Percentiles rank a stretch among this genome's conserved stretches.
phyloP scores from a whole-genome alignment of 2,797 vertebrate species.

The Megaceryle alcyon region DNA sequence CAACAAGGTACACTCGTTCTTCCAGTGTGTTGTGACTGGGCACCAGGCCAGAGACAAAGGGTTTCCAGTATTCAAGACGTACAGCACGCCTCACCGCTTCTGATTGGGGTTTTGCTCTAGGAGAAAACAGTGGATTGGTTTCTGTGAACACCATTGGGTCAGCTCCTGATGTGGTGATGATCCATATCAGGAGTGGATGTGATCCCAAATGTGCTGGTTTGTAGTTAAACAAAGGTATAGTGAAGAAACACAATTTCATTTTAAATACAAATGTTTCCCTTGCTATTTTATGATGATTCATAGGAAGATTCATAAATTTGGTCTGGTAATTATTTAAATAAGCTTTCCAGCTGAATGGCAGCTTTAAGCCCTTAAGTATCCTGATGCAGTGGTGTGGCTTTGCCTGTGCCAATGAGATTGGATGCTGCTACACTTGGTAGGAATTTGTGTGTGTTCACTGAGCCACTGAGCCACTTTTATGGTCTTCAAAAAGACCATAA shows the following conservation, averaged over 20 bases:
- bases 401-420: background rate
- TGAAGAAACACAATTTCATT: background rate
- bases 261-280: background rate
- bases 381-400: background rate
- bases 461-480: background rate
- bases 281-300: background rate
- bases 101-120: background rate
- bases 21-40: background rate
- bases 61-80: background rate
- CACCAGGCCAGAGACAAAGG: conserved; percentile 1
- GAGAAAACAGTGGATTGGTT: background rate
- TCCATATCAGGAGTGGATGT: background rate
- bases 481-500: conserved; percentile 20
- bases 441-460: background rate
- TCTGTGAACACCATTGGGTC: background rate
- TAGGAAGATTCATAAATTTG: background rate
- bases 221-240: background rate
- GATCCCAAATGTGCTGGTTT: background rate
- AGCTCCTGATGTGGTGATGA: background rate
- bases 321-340: background rate
- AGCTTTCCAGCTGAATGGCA: background rate
- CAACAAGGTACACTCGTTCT: accelerated
- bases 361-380: background rate
- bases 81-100: background rate
- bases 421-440: background rate